Evolutionary conservation across 1,140 invertebrate species (phyloP), one percentile per base, ranked within the genome.

Genomic region (Philotrypesis tridentata): DNA sequence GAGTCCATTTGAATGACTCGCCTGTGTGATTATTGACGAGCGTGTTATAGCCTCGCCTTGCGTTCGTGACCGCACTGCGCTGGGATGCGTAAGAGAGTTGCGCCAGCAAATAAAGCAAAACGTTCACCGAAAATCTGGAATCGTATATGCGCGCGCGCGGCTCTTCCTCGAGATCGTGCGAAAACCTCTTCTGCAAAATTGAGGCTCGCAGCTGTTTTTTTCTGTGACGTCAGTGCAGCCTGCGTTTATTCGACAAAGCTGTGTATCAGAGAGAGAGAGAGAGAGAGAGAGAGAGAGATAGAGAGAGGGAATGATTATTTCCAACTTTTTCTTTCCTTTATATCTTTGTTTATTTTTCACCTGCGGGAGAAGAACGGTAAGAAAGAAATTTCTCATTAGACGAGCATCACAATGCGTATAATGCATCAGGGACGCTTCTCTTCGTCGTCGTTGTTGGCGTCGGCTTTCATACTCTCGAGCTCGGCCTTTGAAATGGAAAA

Each of bases 1-100:
- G 27, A 31, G 5, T 68, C 25, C 1, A 74, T 80, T 80, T 55
- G 60, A 65, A 80, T 80, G 60, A 74, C 23, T 74, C 70, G 55
- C n/a, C 48, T 61, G 48, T n/a, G 31, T 79, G 21, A 79, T 79
- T 79, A 71, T 70, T 55, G 48, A 14, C 48, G 48, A 55, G 21
- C 3, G 48, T 55, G n/a, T 55, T 55, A 55, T 55, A 55, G 48
- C 48, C n/a, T 55, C n/a, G 48, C 17, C 17, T 17, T 55, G 48
- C 48, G 48, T 77, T 43, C 55, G 31, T 40, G 65, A 31, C 14
- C 29, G 29, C n/a, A n/a, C n/a, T n/a, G n/a, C n/a, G n/a, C n/a
- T 12, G 48, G 43, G 77, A 79, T 43, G 65, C 27, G 29, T 23
- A 79, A 55, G n/a, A 21, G 63, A 55, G 40, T n/a, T n/a, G 33